Base-by-base conservation (phyloP, 2,888 invertebrate species). In the Tetragonula carbonaria region DNA sequence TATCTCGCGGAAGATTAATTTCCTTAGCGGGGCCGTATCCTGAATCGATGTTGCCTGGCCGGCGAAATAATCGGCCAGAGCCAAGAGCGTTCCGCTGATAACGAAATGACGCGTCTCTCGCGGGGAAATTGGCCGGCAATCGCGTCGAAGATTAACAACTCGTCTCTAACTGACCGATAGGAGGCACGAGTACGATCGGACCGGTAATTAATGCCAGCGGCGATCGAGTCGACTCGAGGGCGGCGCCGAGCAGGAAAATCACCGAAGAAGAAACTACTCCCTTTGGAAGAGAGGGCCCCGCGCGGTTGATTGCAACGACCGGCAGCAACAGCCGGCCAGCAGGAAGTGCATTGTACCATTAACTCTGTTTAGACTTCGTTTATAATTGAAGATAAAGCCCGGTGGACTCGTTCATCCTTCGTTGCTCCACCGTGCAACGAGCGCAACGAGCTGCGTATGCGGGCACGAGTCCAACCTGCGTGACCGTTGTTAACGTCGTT, bases 331-430 rank as follows among this genome's bases (percentile, higher is more conserved):
- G 65, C 70, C 72, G 71, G 72, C 71, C 73, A 85, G 75, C 89
- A 89, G 91, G 91, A 92, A 92, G 88, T 86, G 88, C 88, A 90
- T 91, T 91, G 87, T 86, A 85, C 88, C 83, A 90, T 92, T 91
- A 90, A 88, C 77, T 89, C 90, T 92, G 89, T 87, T 92, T 90
- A 91, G 90, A 84, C 87, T 87, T 84, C 79, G 79, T 80, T 86
- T 92, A 28, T 28, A 92, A 92, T 92, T 89, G 91, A 86, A 82
- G 90, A 91, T 90, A 90, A 90, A 90, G 57, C 89, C 86, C 85
- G 76, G 16, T 50, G 38, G 55, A 51, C 57, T 63, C 51, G 55
- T 45, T 71, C 67, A 55, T 79, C 78, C 84, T 82, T 76, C 78
- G 55, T 82, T 62, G 55, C 38, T 0, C 21, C 33, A 33, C 33